Evolutionary conservation across 2,113 vertebrate genomes (phyloP).

Genomic region (Vulpes lagopus): DNA sequence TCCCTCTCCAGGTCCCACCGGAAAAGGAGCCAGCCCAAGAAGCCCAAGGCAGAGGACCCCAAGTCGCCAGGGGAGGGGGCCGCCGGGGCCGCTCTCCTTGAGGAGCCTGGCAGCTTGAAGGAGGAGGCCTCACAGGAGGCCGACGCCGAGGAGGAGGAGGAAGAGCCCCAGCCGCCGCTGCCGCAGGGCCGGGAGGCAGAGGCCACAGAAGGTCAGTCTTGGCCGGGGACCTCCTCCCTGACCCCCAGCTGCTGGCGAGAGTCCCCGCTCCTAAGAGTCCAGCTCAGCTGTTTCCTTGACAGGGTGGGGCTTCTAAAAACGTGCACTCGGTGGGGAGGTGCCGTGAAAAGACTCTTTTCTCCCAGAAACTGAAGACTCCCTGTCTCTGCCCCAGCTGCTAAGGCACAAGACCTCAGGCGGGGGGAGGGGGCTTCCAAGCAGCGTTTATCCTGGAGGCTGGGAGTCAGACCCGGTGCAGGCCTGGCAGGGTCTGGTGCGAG

Average conservation of each 20-base stretch:
- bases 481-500: too few species aligned
- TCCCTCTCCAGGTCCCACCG: constrained; percentile 91
- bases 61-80: constrained; percentile 91
- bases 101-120: constrained; percentile 87
- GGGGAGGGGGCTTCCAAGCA: too few species aligned
- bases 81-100: constrained; percentile 88
- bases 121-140: constrained; percentile 87
- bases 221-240: background rate
- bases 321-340: background rate
- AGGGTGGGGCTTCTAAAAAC: constrained; percentile 60
- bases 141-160: constrained; percentile 87
- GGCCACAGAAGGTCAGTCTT: constrained; percentile 84
- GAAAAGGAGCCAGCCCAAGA: constrained; percentile 93
- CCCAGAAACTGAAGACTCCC: constrained; percentile 46
- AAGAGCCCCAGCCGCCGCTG: background rate
- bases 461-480: too few species aligned
- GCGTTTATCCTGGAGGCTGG: background rate
- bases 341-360: background rate
- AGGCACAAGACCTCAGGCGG: background rate
- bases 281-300: constrained; percentile 60
- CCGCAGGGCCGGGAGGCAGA: constrained; percentile 74
- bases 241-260: constrained; percentile 20
- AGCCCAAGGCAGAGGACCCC: constrained; percentile 95
- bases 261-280: constrained; percentile 57
- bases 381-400: background rate